Evolutionary conservation across 2,113 vertebrate species (phyloP), one percentile per base, ranked within the genome.

Genomic region (Dasyornis broadbenti): DNA sequence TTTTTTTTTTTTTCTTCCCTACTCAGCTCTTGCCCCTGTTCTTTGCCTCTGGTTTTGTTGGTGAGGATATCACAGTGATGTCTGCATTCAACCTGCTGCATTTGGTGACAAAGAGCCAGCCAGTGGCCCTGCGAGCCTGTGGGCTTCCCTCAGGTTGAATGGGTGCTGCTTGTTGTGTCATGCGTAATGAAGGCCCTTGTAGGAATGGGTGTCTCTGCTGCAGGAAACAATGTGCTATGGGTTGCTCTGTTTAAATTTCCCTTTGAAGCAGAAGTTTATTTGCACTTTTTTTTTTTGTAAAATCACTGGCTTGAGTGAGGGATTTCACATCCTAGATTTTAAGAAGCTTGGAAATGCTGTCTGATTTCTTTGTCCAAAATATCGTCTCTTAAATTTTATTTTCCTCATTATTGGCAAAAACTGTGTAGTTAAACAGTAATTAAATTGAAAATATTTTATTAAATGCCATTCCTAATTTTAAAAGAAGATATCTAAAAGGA

Each of bases 61-160:
- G 97, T 98, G 98, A 98, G 98, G 98, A 98, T 98, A 98, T 97
- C 97, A 98, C 98, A 98, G 98, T 98, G 98, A 99, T 99, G 99
- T 99, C 99, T 97, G 99, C 99, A 97, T 99, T 99, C 99, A 99
- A 99, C 98, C 98, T 99, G 97, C 99, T 99, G 98, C 99, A 99
- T 98, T 98, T 99, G 98, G 98, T 99, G 98, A 99, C 98, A 98
- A 99, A 99, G 98, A 99, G 98, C 98, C 99, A 99, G 98, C 99
- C 99, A 97, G 99, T 98, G 96, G 98, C 98, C 97, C 99, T 99
- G 96, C 98, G 98, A 98, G 98, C 99, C 98, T 99, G 99, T 98
- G 98, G 99, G 97, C 99, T 99, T 97, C 99, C 99, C 98, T 99
- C 99, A 99, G 99, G 99, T 99, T 98, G 97, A 98, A 98, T 98